Base-by-base conservation (phyloP, 2,888 invertebrate species). In the Eilema depressum region DNA sequence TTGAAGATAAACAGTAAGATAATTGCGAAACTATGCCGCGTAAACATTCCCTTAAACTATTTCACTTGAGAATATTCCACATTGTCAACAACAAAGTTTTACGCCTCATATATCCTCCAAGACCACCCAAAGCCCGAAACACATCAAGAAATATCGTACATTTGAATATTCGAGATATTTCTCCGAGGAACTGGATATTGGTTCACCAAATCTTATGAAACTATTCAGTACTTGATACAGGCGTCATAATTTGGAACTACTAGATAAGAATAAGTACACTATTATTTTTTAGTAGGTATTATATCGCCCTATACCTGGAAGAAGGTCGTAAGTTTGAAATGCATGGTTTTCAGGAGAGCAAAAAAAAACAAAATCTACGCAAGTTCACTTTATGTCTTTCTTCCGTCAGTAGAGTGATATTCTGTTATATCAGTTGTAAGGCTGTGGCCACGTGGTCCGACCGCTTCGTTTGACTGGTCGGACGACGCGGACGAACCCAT, bases 91-190 rank as follows among this genome's bases (percentile, higher is more conserved):
- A 68, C 63, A 63, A 56, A 63, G 11, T 41, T 37, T 59, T 23
- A 23, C 20, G 47, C 20, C n/a, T 37, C 47, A 65, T 60, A 69
- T 47, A 57, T 41, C 63, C 37, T 41, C 14, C 28, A 53, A 65
- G 26, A 23, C 41, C 47, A 47, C 26, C 60, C 14, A 12, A 61
- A 60, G 47, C 64, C 33, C 33, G 12, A 61, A 5, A 47, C 37
- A 25, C 30, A 63, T 60, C 28, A 41, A 28, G 41, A 12, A 63
- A 64, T 47, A 56, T 28, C n/a, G n/a, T 30, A 41, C 26, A 62
- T 71, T 63, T 53, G 70, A 66, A 70, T 71, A 67, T 71, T 30
- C 53, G 33, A 67, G 63, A 53, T 68, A 71, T 71, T 68, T 71
- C 71, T 68, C 71, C 59, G 60, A 68, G 70, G 66, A 64, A 20